phyloP scores from a whole-genome alignment of 2,888 invertebrate species.

The Drosophila monieri region DNA sequence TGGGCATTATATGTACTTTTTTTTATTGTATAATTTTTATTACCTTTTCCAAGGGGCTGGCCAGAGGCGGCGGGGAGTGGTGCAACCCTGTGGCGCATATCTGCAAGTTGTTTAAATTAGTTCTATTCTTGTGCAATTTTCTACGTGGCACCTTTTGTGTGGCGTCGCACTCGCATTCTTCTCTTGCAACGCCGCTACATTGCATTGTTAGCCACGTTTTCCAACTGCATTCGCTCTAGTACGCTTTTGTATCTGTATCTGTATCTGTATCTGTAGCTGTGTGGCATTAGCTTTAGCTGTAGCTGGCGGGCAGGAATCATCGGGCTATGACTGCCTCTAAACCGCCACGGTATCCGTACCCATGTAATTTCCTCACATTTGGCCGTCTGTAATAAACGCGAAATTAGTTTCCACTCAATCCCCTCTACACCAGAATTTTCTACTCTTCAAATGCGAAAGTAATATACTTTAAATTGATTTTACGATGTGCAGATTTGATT shows the following conservation, averaged over 20 bases:
- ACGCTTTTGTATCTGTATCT: conserved; percentile 10
- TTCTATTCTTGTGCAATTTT: conserved; percentile 78
- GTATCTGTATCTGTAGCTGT: conserved; percentile 36
- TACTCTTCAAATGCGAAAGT: conserved; percentile 35
- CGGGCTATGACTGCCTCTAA: conserved; percentile 12
- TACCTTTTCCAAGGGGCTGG: conserved; percentile 41
- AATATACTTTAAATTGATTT: conserved; percentile 55
- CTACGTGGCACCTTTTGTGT: conserved; percentile 73
- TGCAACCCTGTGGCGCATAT: conserved; percentile 50
- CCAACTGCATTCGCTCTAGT: conserved; percentile 57
- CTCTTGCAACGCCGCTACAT: conserved; percentile 30
- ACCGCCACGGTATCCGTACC: conserved; percentile 11
- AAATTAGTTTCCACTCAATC: conserved; percentile 63
- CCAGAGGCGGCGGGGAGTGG: conserved; percentile 4
- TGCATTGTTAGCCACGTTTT: conserved; percentile 63
- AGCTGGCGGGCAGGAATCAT: conserved; percentile 8
- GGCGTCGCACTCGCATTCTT: conserved; percentile 44
- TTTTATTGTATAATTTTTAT: conserved; percentile 70
- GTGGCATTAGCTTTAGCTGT: conserved; percentile 15
- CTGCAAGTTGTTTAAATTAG: conserved; percentile 76
- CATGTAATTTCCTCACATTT: conserved; percentile 65
- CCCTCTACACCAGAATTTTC: conserved; percentile 49
- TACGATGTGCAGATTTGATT: conserved; percentile 50
- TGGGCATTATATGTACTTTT: not conserved
- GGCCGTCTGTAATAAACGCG: conserved; percentile 50